Evolutionary conservation across 2,113 vertebrate genomes (phyloP).

Genomic region (Grallaria varia): DNA sequence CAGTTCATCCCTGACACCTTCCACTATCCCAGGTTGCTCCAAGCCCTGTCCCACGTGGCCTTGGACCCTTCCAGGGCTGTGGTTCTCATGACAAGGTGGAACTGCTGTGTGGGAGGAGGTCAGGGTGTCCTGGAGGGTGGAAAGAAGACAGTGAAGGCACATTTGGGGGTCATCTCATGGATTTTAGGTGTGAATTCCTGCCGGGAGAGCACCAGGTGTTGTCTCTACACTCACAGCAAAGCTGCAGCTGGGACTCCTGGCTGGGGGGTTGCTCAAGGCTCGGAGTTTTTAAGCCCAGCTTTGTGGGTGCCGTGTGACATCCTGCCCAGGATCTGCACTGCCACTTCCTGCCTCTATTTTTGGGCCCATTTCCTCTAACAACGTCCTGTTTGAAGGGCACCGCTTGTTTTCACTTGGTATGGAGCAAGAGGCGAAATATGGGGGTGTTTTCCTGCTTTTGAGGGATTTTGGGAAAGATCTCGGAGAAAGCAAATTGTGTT

Average conservation of each 20-base stretch:
- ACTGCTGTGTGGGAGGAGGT: neutral
- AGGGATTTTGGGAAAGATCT: neutral
- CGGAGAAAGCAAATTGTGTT: rapidly evolving
- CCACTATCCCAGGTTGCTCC: neutral
- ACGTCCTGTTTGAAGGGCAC: neutral
- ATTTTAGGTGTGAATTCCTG: neutral
- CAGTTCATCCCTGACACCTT: neutral
- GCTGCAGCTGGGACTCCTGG: neutral
- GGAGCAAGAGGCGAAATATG: neutral
- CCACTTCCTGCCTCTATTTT: conserved; percentile 24
- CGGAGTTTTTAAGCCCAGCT: neutral
- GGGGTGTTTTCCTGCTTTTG: neutral
- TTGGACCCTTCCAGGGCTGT: neutral
- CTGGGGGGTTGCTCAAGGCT: neutral
- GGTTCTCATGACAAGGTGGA: rapidly evolving
- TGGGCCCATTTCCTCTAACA: neutral
- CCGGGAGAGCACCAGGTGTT: rapidly evolving
- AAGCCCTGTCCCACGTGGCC: neutral
- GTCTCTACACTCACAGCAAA: neutral
- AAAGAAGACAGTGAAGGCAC: neutral
- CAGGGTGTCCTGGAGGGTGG: rapidly evolving
- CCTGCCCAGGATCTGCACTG: neutral
- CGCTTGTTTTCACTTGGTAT: rapidly evolving
- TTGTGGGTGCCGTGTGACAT: neutral
- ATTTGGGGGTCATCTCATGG: neutral